Conservation (phyloP, 64 coral and sea anemone genomes). For the Stichodactyla helianthus region DNA sequence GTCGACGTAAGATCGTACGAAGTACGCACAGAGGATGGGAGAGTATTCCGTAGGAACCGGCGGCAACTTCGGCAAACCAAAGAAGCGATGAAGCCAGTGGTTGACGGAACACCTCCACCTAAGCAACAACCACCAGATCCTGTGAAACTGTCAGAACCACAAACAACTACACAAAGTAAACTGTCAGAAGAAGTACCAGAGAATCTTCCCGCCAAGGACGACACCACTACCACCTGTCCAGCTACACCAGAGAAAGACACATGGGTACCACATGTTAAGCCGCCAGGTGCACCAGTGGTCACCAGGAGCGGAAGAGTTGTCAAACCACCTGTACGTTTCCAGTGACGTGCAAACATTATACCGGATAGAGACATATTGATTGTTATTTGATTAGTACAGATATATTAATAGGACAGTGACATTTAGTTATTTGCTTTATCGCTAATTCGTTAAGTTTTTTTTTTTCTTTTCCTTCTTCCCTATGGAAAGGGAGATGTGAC, state of each 20-base stretch:
- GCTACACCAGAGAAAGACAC: not conserved
- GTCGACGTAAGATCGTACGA: slow-evolving; percentile 20
- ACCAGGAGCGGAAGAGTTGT: slow-evolving; percentile 45
- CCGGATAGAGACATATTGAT: not conserved
- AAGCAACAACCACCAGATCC: not conserved
- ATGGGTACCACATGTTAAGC: not conserved
- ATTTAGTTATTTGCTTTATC: not conserved
- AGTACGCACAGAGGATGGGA: not conserved
- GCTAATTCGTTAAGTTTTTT: not conserved
- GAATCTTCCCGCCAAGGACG: not conserved
- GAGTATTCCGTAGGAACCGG: slow-evolving; percentile 5
- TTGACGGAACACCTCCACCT: not conserved
- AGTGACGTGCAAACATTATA: slow-evolving; percentile 4
- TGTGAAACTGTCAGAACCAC: not conserved
- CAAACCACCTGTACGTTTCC: slow-evolving; percentile 34
- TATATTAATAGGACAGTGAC: slow-evolving; percentile 2
- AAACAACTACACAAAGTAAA: not conserved
- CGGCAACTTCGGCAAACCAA: slow-evolving; percentile 34
- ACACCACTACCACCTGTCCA: not conserved
- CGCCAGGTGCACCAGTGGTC: slow-evolving; percentile 9
- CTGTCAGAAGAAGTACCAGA: not conserved
- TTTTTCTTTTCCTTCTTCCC: not conserved
- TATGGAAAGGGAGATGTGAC: slow-evolving; percentile 13
- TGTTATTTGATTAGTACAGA: not conserved
- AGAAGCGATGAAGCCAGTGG: not conserved